Percentiles rank a stretch among this genome's conserved stretches.
Evolutionary conservation across 2,797 vertebrate genomes (phyloP).

Genomic region (Babyrousa celebensis): DNA sequence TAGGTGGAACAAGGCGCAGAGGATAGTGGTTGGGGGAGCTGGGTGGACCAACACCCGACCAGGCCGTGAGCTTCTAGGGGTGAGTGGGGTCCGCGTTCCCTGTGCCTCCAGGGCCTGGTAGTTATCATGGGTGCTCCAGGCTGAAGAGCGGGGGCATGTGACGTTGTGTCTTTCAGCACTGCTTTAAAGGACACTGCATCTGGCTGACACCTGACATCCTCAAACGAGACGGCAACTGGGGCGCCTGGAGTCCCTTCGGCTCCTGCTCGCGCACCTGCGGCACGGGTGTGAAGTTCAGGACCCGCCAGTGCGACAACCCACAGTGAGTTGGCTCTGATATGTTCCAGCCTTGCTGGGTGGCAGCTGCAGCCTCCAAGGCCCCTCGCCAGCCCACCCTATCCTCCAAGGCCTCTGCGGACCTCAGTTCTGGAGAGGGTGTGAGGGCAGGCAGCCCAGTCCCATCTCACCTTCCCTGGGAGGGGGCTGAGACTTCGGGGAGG

Average conservation of each 20-base stretch:
- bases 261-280: conserved; percentile 97
- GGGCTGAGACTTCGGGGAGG: background rate
- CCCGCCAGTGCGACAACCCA: conserved; percentile 96
- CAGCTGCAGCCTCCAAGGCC: background rate
- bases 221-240: conserved; percentile 98
- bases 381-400: background rate
- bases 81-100: too few relatives aligned
- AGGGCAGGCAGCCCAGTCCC: too few relatives aligned
- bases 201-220: conserved; percentile 98
- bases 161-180: conserved; percentile 93
- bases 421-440: background rate
- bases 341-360: background rate
- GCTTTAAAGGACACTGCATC: conserved; percentile 99
- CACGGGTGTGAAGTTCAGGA: conserved; percentile 96
- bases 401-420: accelerated
- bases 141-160: background rate
- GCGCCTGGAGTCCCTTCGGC: conserved; percentile 97
- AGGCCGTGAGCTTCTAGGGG: background rate
- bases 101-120: background rate
- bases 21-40: accelerated
- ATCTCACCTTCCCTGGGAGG: background rate
- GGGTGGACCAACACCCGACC: background rate
- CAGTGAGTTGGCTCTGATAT: conserved; percentile 91
- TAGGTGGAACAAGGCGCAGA: background rate
- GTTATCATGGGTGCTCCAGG: background rate